These are phyloP conservation scores for Ceratina australensis DNA, from an alignment of 1,140 invertebrate genomes.

Conservation along the genomic window DNA sequence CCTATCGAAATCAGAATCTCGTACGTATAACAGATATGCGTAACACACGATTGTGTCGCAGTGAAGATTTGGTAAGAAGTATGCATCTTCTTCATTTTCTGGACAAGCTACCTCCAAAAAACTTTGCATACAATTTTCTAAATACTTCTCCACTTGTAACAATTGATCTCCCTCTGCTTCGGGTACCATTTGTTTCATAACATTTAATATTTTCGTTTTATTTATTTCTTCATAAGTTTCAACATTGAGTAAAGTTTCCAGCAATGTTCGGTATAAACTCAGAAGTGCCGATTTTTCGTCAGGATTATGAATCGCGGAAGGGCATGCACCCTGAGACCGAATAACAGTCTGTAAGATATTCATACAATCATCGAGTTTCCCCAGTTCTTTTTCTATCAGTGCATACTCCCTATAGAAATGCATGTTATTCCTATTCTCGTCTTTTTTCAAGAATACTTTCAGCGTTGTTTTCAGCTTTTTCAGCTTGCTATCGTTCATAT, in stretches of 20 bases:
- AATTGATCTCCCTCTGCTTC: conserved; percentile 50
- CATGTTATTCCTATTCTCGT: conserved; percentile 80
- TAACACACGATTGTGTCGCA: conserved; percentile 81
- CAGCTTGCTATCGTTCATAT: conserved; percentile 66
- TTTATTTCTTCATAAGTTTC: conserved; percentile 59
- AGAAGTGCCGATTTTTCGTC: conserved; percentile 73
- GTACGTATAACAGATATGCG: conserved; percentile 78
- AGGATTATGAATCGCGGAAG: conserved; percentile 54
- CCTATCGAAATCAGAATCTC: conserved; percentile 58
- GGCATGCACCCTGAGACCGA: conserved; percentile 64
- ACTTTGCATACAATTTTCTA: conserved; percentile 58
- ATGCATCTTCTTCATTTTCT: conserved; percentile 60
- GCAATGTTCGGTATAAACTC: conserved; percentile 75
- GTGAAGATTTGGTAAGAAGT: conserved; percentile 79
- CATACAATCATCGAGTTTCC: conserved; percentile 73
- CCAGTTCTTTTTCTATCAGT: conserved; percentile 82
- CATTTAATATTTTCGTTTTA: conserved; percentile 57
- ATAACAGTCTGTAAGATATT: conserved; percentile 79
- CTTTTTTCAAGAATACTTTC: conserved; percentile 80
- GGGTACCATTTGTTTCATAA: conserved; percentile 61
- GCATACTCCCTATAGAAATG: conserved; percentile 83
- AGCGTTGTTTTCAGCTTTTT: conserved; percentile 79
- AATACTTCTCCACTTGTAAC: conserved; percentile 61
- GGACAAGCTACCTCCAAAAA: conserved; percentile 55
- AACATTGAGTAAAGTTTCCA: conserved; percentile 74